These are phyloP conservation scores for Hafferia zeledoni DNA, from an alignment of 2,797 vertebrate genomes.

Conservation along the genomic window DNA sequence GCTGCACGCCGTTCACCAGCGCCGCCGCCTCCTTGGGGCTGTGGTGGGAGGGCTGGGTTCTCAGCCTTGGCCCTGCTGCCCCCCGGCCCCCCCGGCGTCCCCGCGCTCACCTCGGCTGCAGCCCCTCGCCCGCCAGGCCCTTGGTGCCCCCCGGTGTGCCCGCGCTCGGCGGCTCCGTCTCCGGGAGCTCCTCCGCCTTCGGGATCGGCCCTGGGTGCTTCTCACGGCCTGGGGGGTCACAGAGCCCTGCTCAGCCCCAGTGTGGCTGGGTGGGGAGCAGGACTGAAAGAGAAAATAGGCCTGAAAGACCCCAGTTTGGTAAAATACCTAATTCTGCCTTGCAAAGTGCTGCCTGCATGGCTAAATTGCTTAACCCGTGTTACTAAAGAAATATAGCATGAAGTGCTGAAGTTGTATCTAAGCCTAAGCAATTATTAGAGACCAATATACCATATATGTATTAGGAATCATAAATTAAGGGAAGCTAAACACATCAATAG, in stretches of 20 bases:
- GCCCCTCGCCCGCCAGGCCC: slow-evolving; percentile 40
- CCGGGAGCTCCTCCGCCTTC: slow-evolving; percentile 49
- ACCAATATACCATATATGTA: too few species aligned
- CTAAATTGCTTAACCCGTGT: too few species aligned
- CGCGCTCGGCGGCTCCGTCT: not conserved
- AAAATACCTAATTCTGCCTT: too few species aligned
- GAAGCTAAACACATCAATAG: too few species aligned
- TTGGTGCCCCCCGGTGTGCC: slow-evolving; percentile 24
- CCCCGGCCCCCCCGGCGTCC: accelerated
- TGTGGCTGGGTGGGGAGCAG: not conserved
- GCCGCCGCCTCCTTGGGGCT: slow-evolving; percentile 70
- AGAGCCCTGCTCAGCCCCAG: not conserved
- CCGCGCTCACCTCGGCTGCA: slow-evolving; percentile 66
- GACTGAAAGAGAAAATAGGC: too few species aligned
- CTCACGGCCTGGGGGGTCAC: not conserved
- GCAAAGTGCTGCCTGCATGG: too few species aligned
- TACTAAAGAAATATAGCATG: too few species aligned
- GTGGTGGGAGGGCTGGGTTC: not conserved
- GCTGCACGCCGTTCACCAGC: slow-evolving; percentile 88
- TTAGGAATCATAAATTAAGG: too few species aligned
- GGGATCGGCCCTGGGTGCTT: slow-evolving; percentile 50
- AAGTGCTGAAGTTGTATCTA: too few species aligned
- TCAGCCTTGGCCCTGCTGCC: accelerated
- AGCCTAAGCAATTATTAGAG: too few species aligned
- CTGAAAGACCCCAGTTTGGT: too few species aligned